Percentiles rank a stretch among this genome's conserved stretches.
Evolutionary conservation across 2,113 vertebrate species (phyloP).

Genomic region (Petaurus breviceps): DNA sequence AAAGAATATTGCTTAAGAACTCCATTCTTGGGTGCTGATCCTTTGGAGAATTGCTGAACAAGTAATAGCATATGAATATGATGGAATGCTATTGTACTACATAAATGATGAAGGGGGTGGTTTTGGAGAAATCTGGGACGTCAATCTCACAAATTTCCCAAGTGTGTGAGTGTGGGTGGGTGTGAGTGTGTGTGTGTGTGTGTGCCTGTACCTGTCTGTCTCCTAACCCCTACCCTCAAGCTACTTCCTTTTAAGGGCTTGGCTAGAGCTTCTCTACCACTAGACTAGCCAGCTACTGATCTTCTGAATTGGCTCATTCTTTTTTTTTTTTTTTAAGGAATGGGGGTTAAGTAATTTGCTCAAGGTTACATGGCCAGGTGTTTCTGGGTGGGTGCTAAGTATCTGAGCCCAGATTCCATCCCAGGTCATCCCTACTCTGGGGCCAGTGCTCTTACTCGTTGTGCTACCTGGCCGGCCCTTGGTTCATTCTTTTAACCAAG

Average conservation of each 20-base stretch:
- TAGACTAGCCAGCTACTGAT: background rate
- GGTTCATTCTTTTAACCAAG: background rate
- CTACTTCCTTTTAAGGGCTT: background rate
- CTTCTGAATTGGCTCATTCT: background rate
- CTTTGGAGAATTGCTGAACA: background rate
- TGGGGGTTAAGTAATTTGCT: too few species aligned
- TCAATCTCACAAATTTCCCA: background rate
- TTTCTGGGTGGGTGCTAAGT: too few species aligned
- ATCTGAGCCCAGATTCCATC: too few species aligned
- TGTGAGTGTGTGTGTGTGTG: too few species aligned
- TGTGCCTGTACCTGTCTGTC: background rate
- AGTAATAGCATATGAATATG: background rate
- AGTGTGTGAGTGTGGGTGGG: background rate
- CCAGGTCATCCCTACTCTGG: too few species aligned
- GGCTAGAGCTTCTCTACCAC: background rate
- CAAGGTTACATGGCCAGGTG: too few species aligned
- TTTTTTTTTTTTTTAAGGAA: too few species aligned
- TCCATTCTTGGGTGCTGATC: background rate
- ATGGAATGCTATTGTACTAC: background rate
- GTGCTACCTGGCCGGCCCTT: too few species aligned
- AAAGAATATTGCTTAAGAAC: background rate
- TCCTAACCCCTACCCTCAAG: background rate
- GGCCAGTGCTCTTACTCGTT: too few species aligned
- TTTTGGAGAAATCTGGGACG: background rate
- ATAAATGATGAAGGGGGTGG: background rate